Evolutionary conservation across 2,113 vertebrate species (phyloP), one percentile per base, ranked within the genome.

Genomic region (Myanophis thanlyinensis): DNA sequence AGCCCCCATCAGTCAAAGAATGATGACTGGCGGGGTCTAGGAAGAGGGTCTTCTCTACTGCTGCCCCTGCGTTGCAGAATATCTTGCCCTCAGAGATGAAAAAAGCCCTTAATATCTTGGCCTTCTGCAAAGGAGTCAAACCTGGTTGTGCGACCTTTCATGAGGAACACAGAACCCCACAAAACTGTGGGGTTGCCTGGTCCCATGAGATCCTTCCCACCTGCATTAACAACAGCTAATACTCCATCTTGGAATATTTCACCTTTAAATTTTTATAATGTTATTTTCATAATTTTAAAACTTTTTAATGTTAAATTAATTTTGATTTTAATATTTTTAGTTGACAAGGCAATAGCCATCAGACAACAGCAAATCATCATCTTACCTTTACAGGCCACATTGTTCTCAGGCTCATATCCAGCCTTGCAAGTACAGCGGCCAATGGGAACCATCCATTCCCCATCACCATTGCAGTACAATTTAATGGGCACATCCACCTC

Each of bases 391-490:
- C 99, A 99, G 52, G 98, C 97, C 95, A 99, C 98, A 1, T 98
- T 98, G 93, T 99, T 99, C 97, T 99, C 99, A 0, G 99, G 98
- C 96, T 99, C 99, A 1, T 99, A 99, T 8, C 99, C 99, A 4
- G 99, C 98, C 96, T 99, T 99, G 97, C 99, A 99, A 0, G 99
- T 99, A 95, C 99, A 99, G 96, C 99, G 98, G 0, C 99, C 99
- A 0, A 99, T 99, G 44, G 99, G 99, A 91, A 99, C 99, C 99
- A 99, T 99, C 99, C 99, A 99, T 93, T 99, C 99, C 12, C 99
- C 99, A 0, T 99, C 99, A 0, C 99, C 99, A 0, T 99, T 99
- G 97, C 99, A 99, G 97, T 99, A 99, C 35, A 99, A 98, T 95
- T 99, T 99, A 95, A 99, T 99, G 48, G 99, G 99, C 62, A 99